Base-by-base conservation (phyloP, 2,888 invertebrate genomes). In the Lycophotia porphyrea region DNA sequence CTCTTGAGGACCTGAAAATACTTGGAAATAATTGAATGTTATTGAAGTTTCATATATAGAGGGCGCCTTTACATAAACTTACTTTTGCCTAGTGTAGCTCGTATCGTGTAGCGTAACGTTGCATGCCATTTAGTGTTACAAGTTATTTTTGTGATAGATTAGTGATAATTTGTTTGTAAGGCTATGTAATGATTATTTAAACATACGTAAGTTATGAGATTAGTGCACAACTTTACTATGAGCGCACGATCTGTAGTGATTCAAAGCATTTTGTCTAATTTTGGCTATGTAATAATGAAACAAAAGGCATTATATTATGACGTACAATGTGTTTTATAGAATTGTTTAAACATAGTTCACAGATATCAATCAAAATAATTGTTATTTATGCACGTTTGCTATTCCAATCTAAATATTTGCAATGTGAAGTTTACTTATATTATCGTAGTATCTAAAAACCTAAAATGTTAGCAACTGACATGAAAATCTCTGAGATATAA, bases 121-220 rank as follows among this genome's bases (percentile, higher is more conserved):
- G 78, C 86, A 83, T 74, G 74, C 49, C 55, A 72, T 84, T 70
- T 83, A 84, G 77, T 44, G 67, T 78, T 75, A 84, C 58, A 70
- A 69, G 61, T 83, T 88, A 87, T 90, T 90, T 89, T 92, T 93
- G 93, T 94, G 91, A 92, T 93, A 92, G 86, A 88, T 79, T 92
- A 93, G 90, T 91, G 84, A 90, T 91, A 90, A 82, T 85, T 84
- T 80, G 74, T 72, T 80, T 79, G 21, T 89, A 88, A 81, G 79
- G 69, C 73, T 78, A 80, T 80, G 67, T 81, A 67, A 74, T 79
- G 71, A 70, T 66, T 78, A 64, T 78, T 76, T 81, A 70, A 72
- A 80, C 81, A 65, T 74, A 80, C 52, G 60, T 70, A 76, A 76
- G 60, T 64, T 65, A 74, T 68, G 70, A 81, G 66, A 77, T 84